Base-by-base conservation (phyloP, 1,140 invertebrate genomes). In the Drosophila elegans region DNA sequence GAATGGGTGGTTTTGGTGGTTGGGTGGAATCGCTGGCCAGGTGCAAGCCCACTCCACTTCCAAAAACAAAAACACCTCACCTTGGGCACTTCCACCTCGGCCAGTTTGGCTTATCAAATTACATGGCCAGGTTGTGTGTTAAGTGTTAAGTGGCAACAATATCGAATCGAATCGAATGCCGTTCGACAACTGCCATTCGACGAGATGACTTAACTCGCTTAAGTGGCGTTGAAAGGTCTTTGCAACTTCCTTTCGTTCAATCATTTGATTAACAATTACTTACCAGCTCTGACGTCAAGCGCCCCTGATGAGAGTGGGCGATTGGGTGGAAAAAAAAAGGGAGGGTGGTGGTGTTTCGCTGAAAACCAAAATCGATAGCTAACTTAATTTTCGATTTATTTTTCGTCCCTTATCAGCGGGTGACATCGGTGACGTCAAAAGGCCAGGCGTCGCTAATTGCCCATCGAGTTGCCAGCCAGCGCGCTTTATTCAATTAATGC, bases 261-360 rank as follows among this genome's bases (percentile, higher is more conserved):
- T 88, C 75, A 86, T 88, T 88, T 88, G 79, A 83, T 88, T 88
- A 86, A 82, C 79, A 82, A 88, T 86, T 88, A 88, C 66, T 72
- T 72, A 73, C 72, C 59, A 53, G 46, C 29, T 66, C 78, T 86
- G 74, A 86, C 84, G 80, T 88, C 83, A 88, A 78, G 29, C 61
- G 44, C 48, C 32, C 63, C 48, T 48, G 41, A 48, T 49, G 21
- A 45, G 3, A 46, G 10, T n/a, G 27, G 7, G 11, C 12, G 6
- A 7, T 57, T 25, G 41, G 59, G 42, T 6, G 25, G 34, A 51
- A 41, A 13, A 16, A 9, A 3, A 9, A 4, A n/a, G n/a, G 12
- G 4, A 12, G 7, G 9, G 13, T 2, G 21, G 45, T 12, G 25
- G 46, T 11, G 25, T 38, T 11, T 42, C 39, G 27, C 9, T 13